Percentiles rank a stretch among this genome's conserved stretches.
phyloP scores from a whole-genome alignment of 2,797 vertebrate species.

The Coregonus ussuriensis region DNA sequence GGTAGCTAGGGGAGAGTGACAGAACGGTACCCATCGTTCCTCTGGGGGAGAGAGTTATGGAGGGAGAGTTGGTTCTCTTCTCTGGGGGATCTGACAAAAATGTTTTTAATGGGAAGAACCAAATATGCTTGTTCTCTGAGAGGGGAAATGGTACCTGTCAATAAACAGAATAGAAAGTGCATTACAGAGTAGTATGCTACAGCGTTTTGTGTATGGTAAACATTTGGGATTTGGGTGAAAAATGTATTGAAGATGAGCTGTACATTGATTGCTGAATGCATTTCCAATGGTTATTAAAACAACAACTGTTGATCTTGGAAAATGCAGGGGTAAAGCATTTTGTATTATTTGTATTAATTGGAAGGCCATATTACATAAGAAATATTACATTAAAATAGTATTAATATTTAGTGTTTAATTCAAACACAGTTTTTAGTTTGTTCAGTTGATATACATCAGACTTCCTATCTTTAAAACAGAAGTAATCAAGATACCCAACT shows the following conservation, averaged over 20 bases:
- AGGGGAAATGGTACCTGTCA: conserved; percentile 48
- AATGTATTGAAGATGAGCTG: neutral
- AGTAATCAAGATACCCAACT: neutral
- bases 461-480: neutral
- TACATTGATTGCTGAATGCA: neutral
- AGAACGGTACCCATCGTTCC: conserved; percentile 88
- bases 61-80: conserved; percentile 11
- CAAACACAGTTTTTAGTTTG: neutral
- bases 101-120: neutral
- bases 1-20: conserved; percentile 93
- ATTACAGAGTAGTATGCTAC: neutral
- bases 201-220: neutral
- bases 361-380: neutral
- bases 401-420: neutral
- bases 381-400: neutral
- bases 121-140: conserved; percentile 7
- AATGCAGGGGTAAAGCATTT: neutral
- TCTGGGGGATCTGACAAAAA: conserved; percentile 1
- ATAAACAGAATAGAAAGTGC: neutral
- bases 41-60: conserved; percentile 1
- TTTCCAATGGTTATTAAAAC: neutral
- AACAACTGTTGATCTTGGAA: neutral
- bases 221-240: neutral
- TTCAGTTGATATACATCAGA: neutral
- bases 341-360: too few relatives aligned